A percentile compares a stretch with the other conserved stretches of the same genome.
Evolutionary conservation across 2,888 invertebrate genomes (phyloP).

Genomic region (Drosophila koepferae): DNA sequence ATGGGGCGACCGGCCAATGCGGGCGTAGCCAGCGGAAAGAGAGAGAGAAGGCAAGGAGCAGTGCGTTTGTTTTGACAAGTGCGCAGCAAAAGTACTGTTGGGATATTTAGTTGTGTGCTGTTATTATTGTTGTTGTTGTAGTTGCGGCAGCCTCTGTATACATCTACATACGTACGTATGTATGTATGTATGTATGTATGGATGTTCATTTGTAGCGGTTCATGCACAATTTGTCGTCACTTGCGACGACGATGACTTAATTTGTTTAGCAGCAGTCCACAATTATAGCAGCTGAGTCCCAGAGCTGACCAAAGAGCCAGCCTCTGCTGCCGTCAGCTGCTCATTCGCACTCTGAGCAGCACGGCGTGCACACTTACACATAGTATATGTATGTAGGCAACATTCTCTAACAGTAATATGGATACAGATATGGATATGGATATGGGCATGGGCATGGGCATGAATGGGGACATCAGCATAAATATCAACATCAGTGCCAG

Average conservation of each 20-base stretch:
- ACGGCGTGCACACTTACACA: conserved; percentile 13
- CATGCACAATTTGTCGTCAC: conserved; percentile 85
- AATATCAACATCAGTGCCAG: conserved; percentile 9
- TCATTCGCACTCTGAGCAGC: conserved; percentile 36
- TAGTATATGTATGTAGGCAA: neutral
- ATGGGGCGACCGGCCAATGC: neutral
- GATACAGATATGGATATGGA: neutral
- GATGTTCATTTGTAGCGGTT: conserved; percentile 50
- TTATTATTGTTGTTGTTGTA: conserved; percentile 19
- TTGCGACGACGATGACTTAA: conserved; percentile 83
- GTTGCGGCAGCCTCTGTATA: conserved; percentile 16
- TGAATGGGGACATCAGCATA: conserved; percentile 9
- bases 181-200: neutral
- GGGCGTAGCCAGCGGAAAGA: neutral
- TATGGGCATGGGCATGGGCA: neutral
- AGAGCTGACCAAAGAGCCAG: conserved; percentile 40
- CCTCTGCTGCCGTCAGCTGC: conserved; percentile 7
- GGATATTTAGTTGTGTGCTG: conserved; percentile 26
- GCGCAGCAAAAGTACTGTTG: conserved; percentile 53
- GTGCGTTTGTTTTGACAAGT: conserved; percentile 70
- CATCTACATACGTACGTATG: neutral
- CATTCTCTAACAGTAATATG: conserved; percentile 1
- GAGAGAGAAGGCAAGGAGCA: conserved; percentile 19
- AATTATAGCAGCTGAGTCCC: conserved; percentile 28
- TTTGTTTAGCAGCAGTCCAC: conserved; percentile 82